Evolutionary conservation across 2,113 vertebrate species (phyloP).

Genomic region (Cottus gobio): DNA sequence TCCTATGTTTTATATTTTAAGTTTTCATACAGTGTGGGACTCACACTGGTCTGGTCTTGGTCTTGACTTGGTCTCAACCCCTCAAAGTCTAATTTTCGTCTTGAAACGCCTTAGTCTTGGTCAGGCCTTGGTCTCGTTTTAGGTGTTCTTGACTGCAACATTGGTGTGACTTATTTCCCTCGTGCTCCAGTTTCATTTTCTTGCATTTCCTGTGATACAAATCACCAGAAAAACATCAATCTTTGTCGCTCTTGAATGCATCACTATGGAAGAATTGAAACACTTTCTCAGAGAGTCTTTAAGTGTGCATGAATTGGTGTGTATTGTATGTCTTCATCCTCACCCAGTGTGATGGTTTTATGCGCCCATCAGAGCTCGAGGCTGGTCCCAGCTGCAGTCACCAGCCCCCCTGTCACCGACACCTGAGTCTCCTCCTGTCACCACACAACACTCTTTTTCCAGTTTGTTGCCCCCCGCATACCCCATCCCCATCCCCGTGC

Average conservation of each 20-base stretch:
- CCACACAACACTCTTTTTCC: constrained; percentile 37
- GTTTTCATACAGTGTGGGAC: neutral
- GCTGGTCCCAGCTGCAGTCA: constrained; percentile 52
- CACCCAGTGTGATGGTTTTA: constrained; percentile 1
- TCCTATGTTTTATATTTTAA: neutral
- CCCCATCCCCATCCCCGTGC: neutral
- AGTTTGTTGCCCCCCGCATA: neutral
- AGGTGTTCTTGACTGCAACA: no score
- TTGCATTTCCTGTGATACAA: neutral
- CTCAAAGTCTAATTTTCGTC: no score
- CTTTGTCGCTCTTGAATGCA: neutral
- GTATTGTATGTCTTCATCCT: constrained; percentile 6
- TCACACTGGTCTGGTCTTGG: no score
- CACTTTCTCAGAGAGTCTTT: neutral
- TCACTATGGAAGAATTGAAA: neutral
- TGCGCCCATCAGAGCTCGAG: constrained; percentile 25
- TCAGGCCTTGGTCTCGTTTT: neutral
- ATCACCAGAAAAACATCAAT: neutral
- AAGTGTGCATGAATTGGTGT: neutral
- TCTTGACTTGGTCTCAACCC: no score
- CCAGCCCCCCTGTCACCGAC: constrained; percentile 11
- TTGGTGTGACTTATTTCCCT: neutral
- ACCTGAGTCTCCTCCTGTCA: constrained; percentile 46
- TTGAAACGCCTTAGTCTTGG: no score
- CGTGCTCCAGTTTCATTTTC: neutral